Conservation (phyloP, 1,140 invertebrate species). For the Bemisia tabaci region DNA sequence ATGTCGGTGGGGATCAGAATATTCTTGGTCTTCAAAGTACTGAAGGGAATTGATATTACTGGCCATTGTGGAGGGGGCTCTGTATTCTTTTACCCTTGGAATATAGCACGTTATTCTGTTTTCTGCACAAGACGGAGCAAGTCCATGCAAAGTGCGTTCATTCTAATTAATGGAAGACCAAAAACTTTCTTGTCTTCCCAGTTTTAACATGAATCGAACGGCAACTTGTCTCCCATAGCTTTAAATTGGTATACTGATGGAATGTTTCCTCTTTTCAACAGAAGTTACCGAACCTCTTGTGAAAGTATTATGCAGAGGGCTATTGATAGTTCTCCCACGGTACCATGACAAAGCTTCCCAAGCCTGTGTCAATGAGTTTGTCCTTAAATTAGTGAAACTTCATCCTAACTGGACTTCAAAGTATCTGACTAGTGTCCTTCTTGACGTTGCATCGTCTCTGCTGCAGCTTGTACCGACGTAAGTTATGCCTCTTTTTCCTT, state of each 20-base stretch:
- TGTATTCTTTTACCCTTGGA: too few species aligned
- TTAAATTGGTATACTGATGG: constrained; percentile 5
- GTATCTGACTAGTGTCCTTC: constrained; percentile 44
- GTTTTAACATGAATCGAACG: too few species aligned
- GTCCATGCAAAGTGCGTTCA: too few species aligned
- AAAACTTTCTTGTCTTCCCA: too few species aligned
- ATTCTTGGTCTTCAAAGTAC: too few species aligned
- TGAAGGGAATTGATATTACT: too few species aligned
- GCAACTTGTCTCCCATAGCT: too few species aligned
- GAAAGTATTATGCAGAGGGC: constrained; percentile 57
- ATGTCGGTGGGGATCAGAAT: too few species aligned
- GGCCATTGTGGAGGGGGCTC: too few species aligned
- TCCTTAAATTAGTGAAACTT: constrained; percentile 44
- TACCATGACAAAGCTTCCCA: constrained; percentile 66
- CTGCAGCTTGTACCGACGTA: constrained; percentile 51
- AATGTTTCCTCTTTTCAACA: constrained; percentile 13
- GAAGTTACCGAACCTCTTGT: constrained; percentile 57
- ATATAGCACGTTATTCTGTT: too few species aligned
- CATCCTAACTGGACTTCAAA: constrained; percentile 56
- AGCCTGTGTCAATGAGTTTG: constrained; percentile 49
- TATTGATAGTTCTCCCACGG: constrained; percentile 54
- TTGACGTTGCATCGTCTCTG: constrained; percentile 46
- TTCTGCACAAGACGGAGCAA: too few species aligned
- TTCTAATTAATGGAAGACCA: too few species aligned
- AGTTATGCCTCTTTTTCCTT: constrained; percentile 31